Evolutionary conservation across 2,797 vertebrate genomes (phyloP).

Genomic region (Neosilurus mollespiculum): DNA sequence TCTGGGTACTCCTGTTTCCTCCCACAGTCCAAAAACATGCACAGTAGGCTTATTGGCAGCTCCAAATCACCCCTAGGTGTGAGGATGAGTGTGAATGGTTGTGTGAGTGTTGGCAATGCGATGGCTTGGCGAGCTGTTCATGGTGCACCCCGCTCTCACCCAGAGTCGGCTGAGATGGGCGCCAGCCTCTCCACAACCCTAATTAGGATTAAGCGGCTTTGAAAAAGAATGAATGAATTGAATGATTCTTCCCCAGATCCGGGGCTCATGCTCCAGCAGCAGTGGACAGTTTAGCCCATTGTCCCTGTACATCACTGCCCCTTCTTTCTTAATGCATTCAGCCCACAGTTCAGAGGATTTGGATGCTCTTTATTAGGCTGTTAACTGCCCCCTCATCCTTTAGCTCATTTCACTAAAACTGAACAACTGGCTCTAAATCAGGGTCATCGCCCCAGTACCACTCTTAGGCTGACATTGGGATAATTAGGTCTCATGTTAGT

Average conservation of each 20-base stretch:
- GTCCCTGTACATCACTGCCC: constrained; percentile 30
- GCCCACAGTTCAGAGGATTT: constrained; percentile 1
- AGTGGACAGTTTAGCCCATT: constrained; percentile 1
- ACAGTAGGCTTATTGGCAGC: too few species aligned
- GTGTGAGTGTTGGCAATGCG: too few species aligned
- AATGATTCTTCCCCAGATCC: neutral
- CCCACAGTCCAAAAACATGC: too few species aligned
- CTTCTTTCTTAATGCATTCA: constrained; percentile 30
- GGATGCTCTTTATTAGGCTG: constrained; percentile 12
- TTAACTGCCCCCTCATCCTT: constrained; percentile 30
- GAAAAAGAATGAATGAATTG: too few species aligned
- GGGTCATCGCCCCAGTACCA: neutral
- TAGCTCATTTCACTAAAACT: constrained; percentile 41
- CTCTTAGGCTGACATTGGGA: constrained; percentile 22
- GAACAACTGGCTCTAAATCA: constrained; percentile 37
- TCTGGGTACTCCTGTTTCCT: too few species aligned
- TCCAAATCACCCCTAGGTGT: too few species aligned
- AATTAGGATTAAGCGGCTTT: too few species aligned
- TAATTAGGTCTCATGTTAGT: constrained; percentile 41
- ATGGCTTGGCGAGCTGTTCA: too few species aligned
- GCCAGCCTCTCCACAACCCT: too few species aligned
- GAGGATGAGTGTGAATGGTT: too few species aligned
- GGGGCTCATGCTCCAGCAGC: neutral
- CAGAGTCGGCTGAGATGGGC: too few species aligned
- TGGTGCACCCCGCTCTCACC: too few species aligned